These are phyloP conservation scores for Graptemys geographica DNA, from an alignment of 2,797 vertebrate species.

Conservation along the genomic window DNA sequence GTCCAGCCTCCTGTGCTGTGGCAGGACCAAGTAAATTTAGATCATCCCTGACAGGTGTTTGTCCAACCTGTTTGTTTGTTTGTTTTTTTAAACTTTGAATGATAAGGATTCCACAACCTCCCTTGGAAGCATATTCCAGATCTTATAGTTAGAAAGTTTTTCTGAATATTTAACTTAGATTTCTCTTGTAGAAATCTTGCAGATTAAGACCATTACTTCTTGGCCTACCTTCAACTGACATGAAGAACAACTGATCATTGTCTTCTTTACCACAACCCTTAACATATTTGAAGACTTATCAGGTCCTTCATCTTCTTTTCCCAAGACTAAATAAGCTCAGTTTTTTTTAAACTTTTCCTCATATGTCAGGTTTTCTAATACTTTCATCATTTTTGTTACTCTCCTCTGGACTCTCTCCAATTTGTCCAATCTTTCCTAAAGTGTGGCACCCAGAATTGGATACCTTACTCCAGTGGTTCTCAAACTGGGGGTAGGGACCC, in stretches of 20 bases:
- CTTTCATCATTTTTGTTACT: not conserved
- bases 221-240: not conserved
- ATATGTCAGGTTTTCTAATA: not conserved
- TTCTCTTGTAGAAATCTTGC: not conserved
- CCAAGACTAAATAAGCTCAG: not conserved
- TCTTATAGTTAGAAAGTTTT: not conserved
- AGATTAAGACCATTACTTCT: not conserved
- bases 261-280: not conserved
- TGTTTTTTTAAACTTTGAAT: not conserved
- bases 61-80: not conserved
- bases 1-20: not conserved
- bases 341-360: not conserved
- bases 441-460: not conserved
- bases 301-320: not conserved
- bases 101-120: not conserved
- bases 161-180: not conserved
- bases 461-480: not conserved
- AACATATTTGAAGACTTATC: not conserved
- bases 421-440: not conserved
- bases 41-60: not conserved
- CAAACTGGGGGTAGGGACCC: too few relatives aligned
- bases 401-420: not conserved
- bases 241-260: not conserved
- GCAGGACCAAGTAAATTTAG: not conserved
- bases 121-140: not conserved